phyloP scores from a whole-genome alignment of 2,113 vertebrate genomes.

The Heterotilapia buettikoferi region DNA sequence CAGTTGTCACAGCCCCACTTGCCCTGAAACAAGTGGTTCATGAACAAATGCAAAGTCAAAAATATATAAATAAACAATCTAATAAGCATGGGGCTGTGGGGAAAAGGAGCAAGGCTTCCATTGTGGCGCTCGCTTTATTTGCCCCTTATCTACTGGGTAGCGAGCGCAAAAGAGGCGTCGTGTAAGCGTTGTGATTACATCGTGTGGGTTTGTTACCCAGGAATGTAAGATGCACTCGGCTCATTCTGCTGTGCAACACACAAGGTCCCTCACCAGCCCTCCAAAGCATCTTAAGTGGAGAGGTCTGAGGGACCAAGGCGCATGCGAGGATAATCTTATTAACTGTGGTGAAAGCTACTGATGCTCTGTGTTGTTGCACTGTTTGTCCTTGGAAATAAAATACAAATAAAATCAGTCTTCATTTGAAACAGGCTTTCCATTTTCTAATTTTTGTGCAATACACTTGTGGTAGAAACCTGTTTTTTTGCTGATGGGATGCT shows the following conservation, averaged over 20 bases:
- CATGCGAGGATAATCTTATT: slow-evolving; percentile 73
- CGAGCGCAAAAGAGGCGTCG: slow-evolving; percentile 60
- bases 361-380: slow-evolving; percentile 41
- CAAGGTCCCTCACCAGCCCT: slow-evolving; percentile 57
- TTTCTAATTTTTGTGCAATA: neutral
- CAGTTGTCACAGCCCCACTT: slow-evolving; percentile 16
- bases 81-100: slow-evolving; percentile 58
- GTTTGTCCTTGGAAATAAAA: slow-evolving; percentile 68
- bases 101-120: slow-evolving; percentile 46
- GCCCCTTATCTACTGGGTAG: slow-evolving; percentile 67
- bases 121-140: slow-evolving; percentile 61
- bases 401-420: slow-evolving; percentile 16
- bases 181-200: slow-evolving; percentile 78
- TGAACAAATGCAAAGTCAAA: slow-evolving; percentile 58
- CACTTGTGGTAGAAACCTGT: neutral
- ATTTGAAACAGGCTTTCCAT: neutral
- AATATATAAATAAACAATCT: slow-evolving; percentile 64
- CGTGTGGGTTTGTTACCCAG: slow-evolving; percentile 74
- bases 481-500: neutral
- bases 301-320: slow-evolving; percentile 64
- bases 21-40: slow-evolving; percentile 44
- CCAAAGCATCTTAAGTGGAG: slow-evolving; percentile 70
- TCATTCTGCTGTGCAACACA: slow-evolving; percentile 50
- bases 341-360: slow-evolving; percentile 58
- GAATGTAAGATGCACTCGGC: slow-evolving; percentile 68